Conservation (phyloP, 2,113 vertebrate genomes). For the Melanostigma gelatinosum region DNA sequence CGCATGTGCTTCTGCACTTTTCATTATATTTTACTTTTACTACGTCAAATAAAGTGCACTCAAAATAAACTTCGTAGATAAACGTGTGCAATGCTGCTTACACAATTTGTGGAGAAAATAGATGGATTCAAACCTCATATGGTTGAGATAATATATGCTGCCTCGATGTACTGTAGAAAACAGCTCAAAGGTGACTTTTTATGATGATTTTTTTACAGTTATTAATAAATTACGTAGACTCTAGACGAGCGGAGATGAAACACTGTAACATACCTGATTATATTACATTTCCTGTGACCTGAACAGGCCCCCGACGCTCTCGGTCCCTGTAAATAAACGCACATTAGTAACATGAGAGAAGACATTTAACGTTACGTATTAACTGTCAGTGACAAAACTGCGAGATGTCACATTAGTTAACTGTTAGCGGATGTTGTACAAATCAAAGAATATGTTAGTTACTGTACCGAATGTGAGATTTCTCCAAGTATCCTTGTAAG, state of each 20-base stretch:
- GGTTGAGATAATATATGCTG: not conserved
- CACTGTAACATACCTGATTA: slow-evolving; percentile 47
- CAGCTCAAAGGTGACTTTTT: not conserved
- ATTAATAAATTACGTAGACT: not conserved
- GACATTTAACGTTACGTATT: slow-evolving; percentile 1
- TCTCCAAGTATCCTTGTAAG: slow-evolving; percentile 62
- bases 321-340: slow-evolving; percentile 35
- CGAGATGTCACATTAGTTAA: not conserved
- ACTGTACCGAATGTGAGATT: slow-evolving; percentile 65
- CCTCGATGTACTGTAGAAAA: not conserved
- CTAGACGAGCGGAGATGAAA: not conserved
- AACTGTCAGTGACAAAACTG: not conserved
- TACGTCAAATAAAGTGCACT: too few species aligned
- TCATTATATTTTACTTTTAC: too few species aligned
- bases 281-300: slow-evolving; percentile 25
- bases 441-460: not conserved
- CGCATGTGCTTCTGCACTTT: too few species aligned
- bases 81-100: not conserved
- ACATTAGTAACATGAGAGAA: not conserved
- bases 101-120: not conserved
- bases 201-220: not conserved
- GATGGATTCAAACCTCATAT: not conserved
- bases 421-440: not conserved
- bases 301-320: slow-evolving; percentile 25
- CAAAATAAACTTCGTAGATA: not conserved